Evolutionary conservation across 2,113 vertebrate species (phyloP).

Genomic region (Chaetops frenatus): DNA sequence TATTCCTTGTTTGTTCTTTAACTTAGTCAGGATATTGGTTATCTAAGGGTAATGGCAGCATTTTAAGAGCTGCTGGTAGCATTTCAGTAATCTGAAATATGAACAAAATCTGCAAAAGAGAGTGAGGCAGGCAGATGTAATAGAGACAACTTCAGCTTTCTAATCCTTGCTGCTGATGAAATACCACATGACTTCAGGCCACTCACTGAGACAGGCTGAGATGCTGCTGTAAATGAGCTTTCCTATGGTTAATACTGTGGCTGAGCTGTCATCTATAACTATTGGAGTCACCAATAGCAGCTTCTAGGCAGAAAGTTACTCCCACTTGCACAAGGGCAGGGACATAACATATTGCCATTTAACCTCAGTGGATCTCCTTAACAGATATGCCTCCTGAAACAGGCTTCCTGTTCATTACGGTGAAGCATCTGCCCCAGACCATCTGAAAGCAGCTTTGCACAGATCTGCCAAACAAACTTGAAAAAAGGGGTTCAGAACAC

Average conservation of each 20-base stretch:
- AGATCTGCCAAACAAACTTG: neutral
- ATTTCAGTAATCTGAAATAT: neutral
- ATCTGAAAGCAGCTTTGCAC: neutral
- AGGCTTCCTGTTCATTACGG: neutral
- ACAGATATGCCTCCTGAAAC: neutral
- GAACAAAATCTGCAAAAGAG: neutral
- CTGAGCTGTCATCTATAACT: neutral
- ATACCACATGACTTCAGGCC: neutral
- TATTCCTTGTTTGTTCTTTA: neutral
- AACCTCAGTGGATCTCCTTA: neutral
- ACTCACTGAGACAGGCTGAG: neutral
- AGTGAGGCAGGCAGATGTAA: neutral
- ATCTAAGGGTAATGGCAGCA: neutral
- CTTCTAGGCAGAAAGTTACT: neutral
- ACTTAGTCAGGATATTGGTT: neutral
- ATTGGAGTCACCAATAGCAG: neutral
- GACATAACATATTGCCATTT: neutral
- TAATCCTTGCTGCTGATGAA: neutral
- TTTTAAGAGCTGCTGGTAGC: neutral
- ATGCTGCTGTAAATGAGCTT: neutral
- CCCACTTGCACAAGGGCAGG: neutral
- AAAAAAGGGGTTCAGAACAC: neutral
- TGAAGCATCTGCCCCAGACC: neutral
- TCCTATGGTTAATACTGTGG: neutral
- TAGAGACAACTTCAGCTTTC: neutral